A percentile compares a stretch with the other conserved stretches of the same genome.
Conservation (phyloP, 2,888 invertebrate genomes). For the Chesias legatella region DNA sequence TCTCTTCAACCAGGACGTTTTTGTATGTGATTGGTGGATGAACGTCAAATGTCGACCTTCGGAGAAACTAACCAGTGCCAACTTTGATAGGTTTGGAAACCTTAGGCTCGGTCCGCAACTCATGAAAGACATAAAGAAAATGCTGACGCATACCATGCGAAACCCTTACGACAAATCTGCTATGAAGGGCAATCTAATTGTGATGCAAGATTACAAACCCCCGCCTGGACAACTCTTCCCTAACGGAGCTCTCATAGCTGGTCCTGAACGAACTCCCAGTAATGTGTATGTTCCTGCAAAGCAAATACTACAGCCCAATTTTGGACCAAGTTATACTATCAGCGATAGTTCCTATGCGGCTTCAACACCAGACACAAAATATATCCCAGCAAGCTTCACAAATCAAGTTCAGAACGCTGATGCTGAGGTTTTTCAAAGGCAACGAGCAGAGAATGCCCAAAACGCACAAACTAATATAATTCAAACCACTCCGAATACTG, state of each 20-base stretch:
- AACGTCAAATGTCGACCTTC: conserved; percentile 81
- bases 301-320: conserved; percentile 46
- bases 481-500: conserved; percentile 36
- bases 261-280: conserved; percentile 50
- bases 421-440: conserved; percentile 50
- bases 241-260: conserved; percentile 52
- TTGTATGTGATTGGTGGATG: conserved; percentile 86
- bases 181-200: conserved; percentile 57
- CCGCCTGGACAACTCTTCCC: conserved; percentile 63
- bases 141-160: conserved; percentile 75
- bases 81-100: conserved; percentile 68
- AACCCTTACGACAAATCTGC: conserved; percentile 59
- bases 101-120: conserved; percentile 76
- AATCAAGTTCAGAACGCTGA: conserved; percentile 35
- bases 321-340: conserved; percentile 38
- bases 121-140: conserved; percentile 79
- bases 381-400: conserved; percentile 46
- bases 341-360: conserved; percentile 51
- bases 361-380: conserved; percentile 61
- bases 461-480: conserved; percentile 38
- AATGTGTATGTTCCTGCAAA: conserved; percentile 59
- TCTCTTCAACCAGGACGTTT: conserved; percentile 83
- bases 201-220: conserved; percentile 71
- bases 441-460: conserved; percentile 45
- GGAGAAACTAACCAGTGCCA: conserved; percentile 55